A percentile compares a stretch with the other conserved stretches of the same genome.
Conservation (phyloP, 2,113 vertebrate genomes). For the Cercopithecus mona region DNA sequence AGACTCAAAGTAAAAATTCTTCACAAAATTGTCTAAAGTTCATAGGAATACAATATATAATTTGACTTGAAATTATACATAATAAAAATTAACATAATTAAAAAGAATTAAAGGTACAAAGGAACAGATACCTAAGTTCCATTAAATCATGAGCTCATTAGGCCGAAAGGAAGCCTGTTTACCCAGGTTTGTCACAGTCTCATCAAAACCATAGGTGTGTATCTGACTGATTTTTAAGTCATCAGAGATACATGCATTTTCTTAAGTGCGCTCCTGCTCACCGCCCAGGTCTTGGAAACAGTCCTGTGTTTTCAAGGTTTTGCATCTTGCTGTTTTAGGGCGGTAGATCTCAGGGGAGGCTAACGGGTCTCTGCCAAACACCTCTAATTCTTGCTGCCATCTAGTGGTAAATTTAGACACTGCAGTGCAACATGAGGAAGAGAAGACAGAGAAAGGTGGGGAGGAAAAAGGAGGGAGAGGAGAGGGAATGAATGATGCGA, state of each 20-base stretch:
- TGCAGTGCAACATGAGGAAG: background rate
- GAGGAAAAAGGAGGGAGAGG: accelerated
- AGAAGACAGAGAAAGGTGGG: too few species aligned
- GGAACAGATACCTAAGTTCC: background rate
- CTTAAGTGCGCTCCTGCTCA: background rate
- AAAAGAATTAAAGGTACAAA: background rate
- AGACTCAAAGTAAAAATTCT: conserved; percentile 18
- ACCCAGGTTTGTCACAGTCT: background rate
- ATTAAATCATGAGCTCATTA: background rate
- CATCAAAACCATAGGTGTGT: background rate
- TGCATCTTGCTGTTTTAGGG: background rate
- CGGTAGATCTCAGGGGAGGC: too few species aligned
- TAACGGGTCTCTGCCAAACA: background rate
- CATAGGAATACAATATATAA: background rate
- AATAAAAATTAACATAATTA: background rate
- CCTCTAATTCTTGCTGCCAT: conserved; percentile 56
- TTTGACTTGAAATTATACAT: background rate
- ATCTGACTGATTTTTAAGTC: background rate
- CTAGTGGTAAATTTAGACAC: conserved; percentile 47
- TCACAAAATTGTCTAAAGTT: background rate
- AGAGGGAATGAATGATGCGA: background rate
- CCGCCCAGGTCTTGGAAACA: background rate
- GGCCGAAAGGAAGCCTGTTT: background rate
- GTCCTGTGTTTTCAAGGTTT: background rate
- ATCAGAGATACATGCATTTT: background rate